These are phyloP conservation scores for Grammomys dolichurus DNA, from an alignment of 2,113 vertebrate genomes.

Conservation along the genomic window DNA sequence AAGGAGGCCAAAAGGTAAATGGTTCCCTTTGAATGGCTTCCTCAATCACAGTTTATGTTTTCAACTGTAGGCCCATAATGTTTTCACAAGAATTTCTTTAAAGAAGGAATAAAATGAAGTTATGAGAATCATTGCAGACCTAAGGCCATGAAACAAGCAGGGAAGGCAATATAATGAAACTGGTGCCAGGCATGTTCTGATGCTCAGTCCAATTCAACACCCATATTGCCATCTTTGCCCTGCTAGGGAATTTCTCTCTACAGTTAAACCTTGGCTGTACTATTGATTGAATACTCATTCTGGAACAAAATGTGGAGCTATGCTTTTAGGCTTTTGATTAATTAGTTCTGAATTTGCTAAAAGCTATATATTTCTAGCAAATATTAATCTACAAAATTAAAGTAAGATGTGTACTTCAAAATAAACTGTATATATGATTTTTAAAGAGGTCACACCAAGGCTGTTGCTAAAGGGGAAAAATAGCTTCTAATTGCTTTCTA, in stretches of 20 bases:
- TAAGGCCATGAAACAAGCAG: background rate
- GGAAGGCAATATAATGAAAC: background rate
- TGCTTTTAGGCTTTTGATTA: conserved; percentile 38
- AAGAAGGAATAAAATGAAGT: conserved; percentile 29
- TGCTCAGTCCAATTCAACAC: background rate
- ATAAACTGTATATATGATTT: conserved; percentile 71
- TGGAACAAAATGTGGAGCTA: background rate
- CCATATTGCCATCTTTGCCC: background rate
- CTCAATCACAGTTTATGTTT: background rate
- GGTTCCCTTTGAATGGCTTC: background rate
- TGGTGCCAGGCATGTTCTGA: background rate
- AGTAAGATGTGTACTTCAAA: background rate
- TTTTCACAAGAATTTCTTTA: background rate
- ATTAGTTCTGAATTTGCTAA: conserved; percentile 55
- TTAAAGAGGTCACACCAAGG: conserved; percentile 72
- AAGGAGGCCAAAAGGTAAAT: background rate
- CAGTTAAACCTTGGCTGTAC: background rate
- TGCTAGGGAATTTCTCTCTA: background rate
- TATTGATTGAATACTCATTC: background rate
- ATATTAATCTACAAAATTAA: conserved; percentile 72
- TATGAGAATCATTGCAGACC: background rate
- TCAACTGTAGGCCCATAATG: background rate
- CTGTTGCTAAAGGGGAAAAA: conserved; percentile 49
- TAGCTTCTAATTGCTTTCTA: conserved; percentile 60
- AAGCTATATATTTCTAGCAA: conserved; percentile 41